Evolutionary conservation across 2,113 vertebrate genomes (phyloP).

Genomic region (Myiozetetes cayanensis): DNA sequence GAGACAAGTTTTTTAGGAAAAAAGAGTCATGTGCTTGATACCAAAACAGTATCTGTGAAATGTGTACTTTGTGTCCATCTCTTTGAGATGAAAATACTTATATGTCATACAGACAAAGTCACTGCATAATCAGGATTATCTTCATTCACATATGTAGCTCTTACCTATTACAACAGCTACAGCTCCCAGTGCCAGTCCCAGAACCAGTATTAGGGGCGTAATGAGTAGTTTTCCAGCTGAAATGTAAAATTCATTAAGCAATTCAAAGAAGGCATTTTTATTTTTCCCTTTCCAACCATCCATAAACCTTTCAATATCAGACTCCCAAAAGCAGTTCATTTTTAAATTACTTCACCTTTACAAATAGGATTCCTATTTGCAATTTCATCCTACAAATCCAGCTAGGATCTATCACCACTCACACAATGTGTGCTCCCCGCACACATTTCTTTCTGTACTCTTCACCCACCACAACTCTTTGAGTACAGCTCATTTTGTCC

Average conservation of each 20-base stretch:
- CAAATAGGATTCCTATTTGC: neutral
- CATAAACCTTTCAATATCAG: neutral
- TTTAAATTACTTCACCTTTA: neutral
- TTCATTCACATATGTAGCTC: neutral
- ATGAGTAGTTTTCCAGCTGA: slow-evolving; percentile 92
- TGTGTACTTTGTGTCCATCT: neutral
- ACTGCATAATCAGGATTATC: neutral
- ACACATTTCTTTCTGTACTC: neutral
- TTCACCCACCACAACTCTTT: neutral
- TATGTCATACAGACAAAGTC: neutral
- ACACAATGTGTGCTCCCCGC: neutral
- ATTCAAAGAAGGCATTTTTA: neutral
- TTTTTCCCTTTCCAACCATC: neutral
- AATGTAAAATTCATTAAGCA: slow-evolving; percentile 48
- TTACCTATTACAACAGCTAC: slow-evolving; percentile 94
- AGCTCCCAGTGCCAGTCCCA: slow-evolving; percentile 91
- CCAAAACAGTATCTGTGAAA: neutral
- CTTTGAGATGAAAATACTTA: neutral
- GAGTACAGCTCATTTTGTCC: neutral
- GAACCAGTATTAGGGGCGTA: slow-evolving; percentile 87
- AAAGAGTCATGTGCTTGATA: neutral
- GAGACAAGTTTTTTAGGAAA: neutral
- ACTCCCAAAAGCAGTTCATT: neutral
- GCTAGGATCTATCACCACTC: neutral
- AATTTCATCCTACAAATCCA: neutral